These are phyloP conservation scores for Saguinus midas DNA, from an alignment of 2,113 vertebrate genomes.

Conservation along the genomic window DNA sequence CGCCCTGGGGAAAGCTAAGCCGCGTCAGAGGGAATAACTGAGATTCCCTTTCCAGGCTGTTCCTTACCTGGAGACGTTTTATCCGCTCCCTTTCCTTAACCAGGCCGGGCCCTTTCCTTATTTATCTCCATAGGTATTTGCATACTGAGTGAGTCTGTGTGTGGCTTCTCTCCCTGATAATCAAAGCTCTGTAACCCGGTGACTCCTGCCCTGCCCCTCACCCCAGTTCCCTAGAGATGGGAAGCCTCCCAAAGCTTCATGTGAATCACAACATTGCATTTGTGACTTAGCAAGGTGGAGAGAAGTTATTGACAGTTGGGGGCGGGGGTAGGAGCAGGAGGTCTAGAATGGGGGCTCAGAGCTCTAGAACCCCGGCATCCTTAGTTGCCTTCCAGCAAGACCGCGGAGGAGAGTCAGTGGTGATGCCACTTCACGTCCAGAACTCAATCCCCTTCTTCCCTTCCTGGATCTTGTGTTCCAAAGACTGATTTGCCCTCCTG, in stretches of 20 bases:
- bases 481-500: background rate
- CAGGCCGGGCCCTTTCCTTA: constrained; percentile 39
- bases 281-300: background rate
- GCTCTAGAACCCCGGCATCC: background rate
- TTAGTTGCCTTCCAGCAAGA: too few species aligned
- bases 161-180: background rate
- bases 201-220: background rate
- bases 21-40: background rate
- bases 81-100: background rate
- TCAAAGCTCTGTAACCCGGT: background rate
- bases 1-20: background rate
- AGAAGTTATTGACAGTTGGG: background rate
- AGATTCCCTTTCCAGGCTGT: background rate
- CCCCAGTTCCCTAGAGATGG: background rate
- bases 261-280: background rate
- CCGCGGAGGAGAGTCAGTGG: background rate
- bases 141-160: background rate
- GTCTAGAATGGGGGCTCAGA: background rate
- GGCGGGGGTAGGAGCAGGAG: background rate
- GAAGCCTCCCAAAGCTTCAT: background rate
- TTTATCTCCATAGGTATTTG: background rate
- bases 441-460: background rate
- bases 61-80: background rate
- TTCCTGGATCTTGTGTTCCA: constrained; percentile 23
- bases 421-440: background rate